Evolutionary conservation across 2,797 vertebrate species (phyloP).

Genomic region (Semotilus atromaculatus): DNA sequence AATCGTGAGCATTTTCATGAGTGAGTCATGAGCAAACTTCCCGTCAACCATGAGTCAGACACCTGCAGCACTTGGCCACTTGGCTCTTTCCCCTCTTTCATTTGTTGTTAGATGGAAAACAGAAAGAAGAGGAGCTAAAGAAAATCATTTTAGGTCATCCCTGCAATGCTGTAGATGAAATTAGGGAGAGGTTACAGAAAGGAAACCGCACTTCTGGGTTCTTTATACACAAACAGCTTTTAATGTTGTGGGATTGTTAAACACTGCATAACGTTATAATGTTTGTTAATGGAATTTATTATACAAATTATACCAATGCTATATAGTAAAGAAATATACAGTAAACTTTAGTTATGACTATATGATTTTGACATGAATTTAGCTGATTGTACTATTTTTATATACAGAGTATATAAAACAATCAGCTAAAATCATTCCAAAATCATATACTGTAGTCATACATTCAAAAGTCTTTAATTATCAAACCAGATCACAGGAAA

Average conservation of each 20-base stretch:
- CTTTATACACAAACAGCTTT: background rate
- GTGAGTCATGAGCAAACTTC: slow-evolving; percentile 23
- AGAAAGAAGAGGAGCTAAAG: background rate
- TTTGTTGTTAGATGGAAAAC: slow-evolving; percentile 7
- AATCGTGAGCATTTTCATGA: background rate
- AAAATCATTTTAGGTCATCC: background rate
- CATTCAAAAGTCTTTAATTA: too few relatives aligned
- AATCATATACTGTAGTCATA: too few relatives aligned
- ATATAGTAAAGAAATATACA: background rate
- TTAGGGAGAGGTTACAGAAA: background rate
- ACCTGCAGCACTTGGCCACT: slow-evolving; percentile 28
- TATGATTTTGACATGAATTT: background rate
- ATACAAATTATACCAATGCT: background rate
- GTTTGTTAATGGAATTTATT: background rate
- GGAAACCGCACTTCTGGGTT: background rate
- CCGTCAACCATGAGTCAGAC: slow-evolving; percentile 18
- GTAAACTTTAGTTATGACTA: background rate
- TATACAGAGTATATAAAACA: too few relatives aligned
- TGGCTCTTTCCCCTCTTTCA: background rate
- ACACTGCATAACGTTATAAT: background rate
- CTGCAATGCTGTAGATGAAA: background rate
- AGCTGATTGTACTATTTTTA: background rate
- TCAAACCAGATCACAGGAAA: too few relatives aligned
- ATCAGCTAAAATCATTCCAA: too few relatives aligned
- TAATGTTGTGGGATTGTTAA: background rate